phyloP scores from a whole-genome alignment of 2,797 vertebrate species.

The Glossophaga mutica region DNA sequence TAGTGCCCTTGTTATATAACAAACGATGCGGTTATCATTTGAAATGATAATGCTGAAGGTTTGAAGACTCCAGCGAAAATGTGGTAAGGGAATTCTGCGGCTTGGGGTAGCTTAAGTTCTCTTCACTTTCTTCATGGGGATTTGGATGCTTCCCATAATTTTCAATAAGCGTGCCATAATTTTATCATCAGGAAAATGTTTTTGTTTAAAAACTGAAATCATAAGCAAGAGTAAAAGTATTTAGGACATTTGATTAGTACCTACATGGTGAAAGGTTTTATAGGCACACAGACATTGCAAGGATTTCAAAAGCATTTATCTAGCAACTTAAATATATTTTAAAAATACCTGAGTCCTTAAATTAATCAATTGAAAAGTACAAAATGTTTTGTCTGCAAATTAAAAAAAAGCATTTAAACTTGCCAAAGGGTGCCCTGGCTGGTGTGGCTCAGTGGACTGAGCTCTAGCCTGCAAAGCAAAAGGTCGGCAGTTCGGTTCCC shows the following conservation, averaged over 20 bases:
- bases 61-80: not conserved
- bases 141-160: not conserved
- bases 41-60: not conserved
- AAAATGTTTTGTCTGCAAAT: not conserved
- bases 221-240: not conserved
- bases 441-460: no score
- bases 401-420: not conserved
- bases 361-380: not conserved
- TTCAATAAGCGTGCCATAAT: not conserved
- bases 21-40: not conserved
- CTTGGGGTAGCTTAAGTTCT: accelerated
- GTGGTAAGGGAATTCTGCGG: accelerated
- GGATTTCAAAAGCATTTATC: not conserved
- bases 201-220: not conserved
- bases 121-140: not conserved
- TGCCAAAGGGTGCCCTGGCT: not conserved
- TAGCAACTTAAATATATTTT: not conserved
- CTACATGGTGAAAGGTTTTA: not conserved
- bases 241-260: not conserved
- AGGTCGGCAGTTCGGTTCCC: no score
- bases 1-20: not conserved
- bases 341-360: not conserved
- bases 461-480: no score
- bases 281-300: not conserved
- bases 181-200: not conserved